phyloP scores from a whole-genome alignment of 2,113 vertebrate genomes.

The Merops nubicus region DNA sequence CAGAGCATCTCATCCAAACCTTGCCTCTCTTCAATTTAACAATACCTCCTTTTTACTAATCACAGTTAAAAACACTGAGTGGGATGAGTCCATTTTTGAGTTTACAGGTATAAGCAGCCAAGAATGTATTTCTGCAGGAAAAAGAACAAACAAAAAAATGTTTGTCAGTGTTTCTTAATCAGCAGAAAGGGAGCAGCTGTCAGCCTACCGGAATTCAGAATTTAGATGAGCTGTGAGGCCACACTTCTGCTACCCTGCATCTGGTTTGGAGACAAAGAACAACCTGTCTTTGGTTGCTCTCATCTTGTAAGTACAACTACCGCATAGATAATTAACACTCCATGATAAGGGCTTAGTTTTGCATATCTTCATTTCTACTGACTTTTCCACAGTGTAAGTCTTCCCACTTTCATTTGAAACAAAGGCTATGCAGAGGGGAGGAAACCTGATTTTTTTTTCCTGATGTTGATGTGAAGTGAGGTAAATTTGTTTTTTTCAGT shows the following conservation, averaged over 20 bases:
- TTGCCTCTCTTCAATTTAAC: background rate
- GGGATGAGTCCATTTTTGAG: background rate
- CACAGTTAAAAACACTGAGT: background rate
- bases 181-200: conserved; percentile 37
- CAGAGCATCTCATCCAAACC: background rate
- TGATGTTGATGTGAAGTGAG: background rate
- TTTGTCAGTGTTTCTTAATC: conserved; percentile 34
- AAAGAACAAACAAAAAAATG: background rate
- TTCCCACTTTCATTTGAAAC: background rate
- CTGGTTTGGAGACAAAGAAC: conserved; percentile 43
- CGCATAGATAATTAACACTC: background rate
- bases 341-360: background rate
- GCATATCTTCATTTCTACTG: background rate
- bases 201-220: conserved; percentile 10
- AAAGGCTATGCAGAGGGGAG: background rate
- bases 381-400: background rate
- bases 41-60: background rate
- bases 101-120: background rate
- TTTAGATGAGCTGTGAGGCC: conserved; percentile 38
- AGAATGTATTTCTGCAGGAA: background rate
- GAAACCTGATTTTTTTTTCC: background rate
- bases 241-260: background rate
- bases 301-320: background rate
- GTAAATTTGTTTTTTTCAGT: background rate
- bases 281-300: conserved; percentile 6